Evolutionary conservation across 2,888 invertebrate genomes (phyloP).

Genomic region (Leptinotarsa juncta): DNA sequence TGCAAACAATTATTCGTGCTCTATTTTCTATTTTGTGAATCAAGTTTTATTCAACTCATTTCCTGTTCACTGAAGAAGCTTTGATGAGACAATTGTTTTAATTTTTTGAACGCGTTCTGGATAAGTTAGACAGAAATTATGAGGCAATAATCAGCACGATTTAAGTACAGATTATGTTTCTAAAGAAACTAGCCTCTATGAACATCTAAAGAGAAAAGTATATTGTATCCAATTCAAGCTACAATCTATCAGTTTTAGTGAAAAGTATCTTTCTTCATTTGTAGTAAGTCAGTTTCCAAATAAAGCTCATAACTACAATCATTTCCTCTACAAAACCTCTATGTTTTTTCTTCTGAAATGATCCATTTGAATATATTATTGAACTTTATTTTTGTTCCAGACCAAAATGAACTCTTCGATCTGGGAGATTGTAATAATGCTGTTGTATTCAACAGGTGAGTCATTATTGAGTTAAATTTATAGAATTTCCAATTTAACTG

Average conservation of each 20-base stretch:
- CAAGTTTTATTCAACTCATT: not conserved
- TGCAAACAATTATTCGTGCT: not conserved
- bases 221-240: too few relatives aligned
- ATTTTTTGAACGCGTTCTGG: not conserved
- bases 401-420: slow-evolving; percentile 31
- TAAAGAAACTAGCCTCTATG: too few relatives aligned
- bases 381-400: slow-evolving; percentile 28
- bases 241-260: too few relatives aligned
- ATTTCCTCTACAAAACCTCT: not conserved
- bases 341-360: not conserved
- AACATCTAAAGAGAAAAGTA: too few relatives aligned
- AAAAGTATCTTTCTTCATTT: too few relatives aligned
- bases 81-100: not conserved
- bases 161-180: too few relatives aligned
- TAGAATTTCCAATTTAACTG: not conserved
- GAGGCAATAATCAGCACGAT: too few relatives aligned
- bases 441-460: slow-evolving; percentile 31
- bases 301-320: too few relatives aligned
- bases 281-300: too few relatives aligned
- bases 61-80: not conserved
- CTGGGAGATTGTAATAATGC: slow-evolving; percentile 27
- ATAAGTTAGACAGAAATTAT: too few relatives aligned
- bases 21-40: not conserved
- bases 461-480: slow-evolving; percentile 9
- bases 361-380: not conserved